These are phyloP conservation scores for Meriones psammophilus DNA, from an alignment of 2,797 vertebrate species.

Conservation along the genomic window DNA sequence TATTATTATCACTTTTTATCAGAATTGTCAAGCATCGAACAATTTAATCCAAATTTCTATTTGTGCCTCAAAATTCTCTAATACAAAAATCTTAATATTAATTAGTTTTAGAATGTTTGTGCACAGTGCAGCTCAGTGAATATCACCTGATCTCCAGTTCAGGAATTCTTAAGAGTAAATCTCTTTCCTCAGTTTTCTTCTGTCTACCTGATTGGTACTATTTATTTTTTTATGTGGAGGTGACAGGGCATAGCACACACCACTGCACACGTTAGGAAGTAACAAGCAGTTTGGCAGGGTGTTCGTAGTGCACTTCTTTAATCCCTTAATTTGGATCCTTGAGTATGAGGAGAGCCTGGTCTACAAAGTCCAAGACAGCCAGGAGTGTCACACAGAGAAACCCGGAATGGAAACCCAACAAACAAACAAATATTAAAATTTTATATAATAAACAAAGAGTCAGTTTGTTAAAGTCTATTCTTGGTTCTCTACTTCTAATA, in stretches of 20 bases:
- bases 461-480: background rate
- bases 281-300: too few relatives aligned
- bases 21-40: background rate
- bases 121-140: background rate
- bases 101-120: background rate
- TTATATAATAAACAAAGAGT: background rate
- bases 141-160: background rate
- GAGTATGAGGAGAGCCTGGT: background rate
- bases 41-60: too few relatives aligned
- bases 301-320: background rate
- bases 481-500: background rate
- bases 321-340: too few relatives aligned
- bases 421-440: background rate
- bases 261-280: background rate
- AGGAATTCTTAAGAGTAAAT: background rate
- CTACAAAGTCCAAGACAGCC: background rate
- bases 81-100: too few relatives aligned
- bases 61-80: background rate
- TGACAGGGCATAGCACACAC: accelerated
- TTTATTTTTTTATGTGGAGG: background rate
- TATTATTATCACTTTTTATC: background rate
- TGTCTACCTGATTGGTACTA: too few relatives aligned
- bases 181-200: background rate
- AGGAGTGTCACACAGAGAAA: background rate
- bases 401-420: background rate